Evolutionary conservation across 2,888 invertebrate genomes (phyloP).

Genomic region (Macrophya annulata): DNA sequence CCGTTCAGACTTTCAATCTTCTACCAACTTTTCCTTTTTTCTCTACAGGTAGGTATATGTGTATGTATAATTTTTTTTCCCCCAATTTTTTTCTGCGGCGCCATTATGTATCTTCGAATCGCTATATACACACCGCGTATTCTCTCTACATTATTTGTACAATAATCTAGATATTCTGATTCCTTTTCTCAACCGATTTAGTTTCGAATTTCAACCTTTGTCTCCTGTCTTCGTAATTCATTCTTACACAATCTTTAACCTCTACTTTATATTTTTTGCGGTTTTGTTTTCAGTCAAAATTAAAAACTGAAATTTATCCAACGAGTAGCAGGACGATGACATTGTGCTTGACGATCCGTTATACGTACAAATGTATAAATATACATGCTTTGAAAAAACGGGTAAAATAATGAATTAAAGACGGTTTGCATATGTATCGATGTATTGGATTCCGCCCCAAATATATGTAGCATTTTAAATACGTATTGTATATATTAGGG

Average conservation of each 20-base stretch:
- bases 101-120: conserved; percentile 3
- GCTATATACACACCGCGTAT: neutral
- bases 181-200: neutral
- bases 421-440: neutral
- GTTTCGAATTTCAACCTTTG: neutral
- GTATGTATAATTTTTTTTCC: neutral
- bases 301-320: neutral
- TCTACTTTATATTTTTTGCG: neutral
- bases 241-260: neutral
- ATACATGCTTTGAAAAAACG: neutral
- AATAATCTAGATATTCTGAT: neutral
- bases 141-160: conserved; percentile 1
- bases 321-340: neutral
- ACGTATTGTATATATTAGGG: neutral
- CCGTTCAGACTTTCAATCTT: conserved; percentile 19
- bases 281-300: neutral
- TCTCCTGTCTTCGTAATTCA: neutral
- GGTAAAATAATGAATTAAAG: neutral
- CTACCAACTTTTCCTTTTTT: conserved; percentile 11
- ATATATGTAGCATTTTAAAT: neutral
- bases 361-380: neutral
- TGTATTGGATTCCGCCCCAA: neutral
- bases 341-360: neutral
- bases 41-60: neutral
- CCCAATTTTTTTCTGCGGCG: neutral